A percentile compares a stretch with the other conserved stretches of the same genome.
Evolutionary conservation across 2,888 invertebrate species (phyloP).

Genomic region (Apotomis capreana): DNA sequence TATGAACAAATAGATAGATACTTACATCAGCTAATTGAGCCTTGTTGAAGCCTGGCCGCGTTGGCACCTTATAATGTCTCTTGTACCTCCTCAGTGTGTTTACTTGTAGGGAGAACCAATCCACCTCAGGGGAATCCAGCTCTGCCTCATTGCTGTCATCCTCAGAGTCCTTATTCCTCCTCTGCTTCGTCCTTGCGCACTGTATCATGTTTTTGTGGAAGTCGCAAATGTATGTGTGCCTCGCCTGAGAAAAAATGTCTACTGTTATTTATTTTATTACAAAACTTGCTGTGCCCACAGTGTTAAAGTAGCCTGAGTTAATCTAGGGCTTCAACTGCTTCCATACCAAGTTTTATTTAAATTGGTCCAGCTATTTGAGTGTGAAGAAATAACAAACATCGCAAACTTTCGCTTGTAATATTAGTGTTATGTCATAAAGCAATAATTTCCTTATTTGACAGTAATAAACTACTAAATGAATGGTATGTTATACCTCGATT

Average conservation of each 20-base stretch:
- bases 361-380: no score
- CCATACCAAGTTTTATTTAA: no score
- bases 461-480: no score
- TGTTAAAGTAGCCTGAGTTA: no score
- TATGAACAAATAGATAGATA: constrained; percentile 36
- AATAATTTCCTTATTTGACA: no score
- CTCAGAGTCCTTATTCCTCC: constrained; percentile 94
- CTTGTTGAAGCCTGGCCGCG: constrained; percentile 96
- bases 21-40: constrained; percentile 97
- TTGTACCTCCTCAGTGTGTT: constrained; percentile 97
- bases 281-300: background rate
- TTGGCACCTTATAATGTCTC: constrained; percentile 95
- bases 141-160: constrained; percentile 98
- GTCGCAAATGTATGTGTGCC: constrained; percentile 98
- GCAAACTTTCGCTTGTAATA: no score
- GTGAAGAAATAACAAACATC: no score
- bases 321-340: no score
- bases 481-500: no score
- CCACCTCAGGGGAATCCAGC: constrained; percentile 95
- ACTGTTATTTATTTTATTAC: background rate
- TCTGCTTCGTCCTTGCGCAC: constrained; percentile 94
- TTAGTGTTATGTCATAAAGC: no score
- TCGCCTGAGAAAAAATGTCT: constrained; percentile 84
- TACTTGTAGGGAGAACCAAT: constrained; percentile 95
- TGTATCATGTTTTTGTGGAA: constrained; percentile 98